A percentile compares a stretch with the other conserved stretches of the same genome.
These are phyloP conservation scores for Papilio polytes DNA, from an alignment of 1,140 invertebrate genomes.

Conservation along the genomic window DNA sequence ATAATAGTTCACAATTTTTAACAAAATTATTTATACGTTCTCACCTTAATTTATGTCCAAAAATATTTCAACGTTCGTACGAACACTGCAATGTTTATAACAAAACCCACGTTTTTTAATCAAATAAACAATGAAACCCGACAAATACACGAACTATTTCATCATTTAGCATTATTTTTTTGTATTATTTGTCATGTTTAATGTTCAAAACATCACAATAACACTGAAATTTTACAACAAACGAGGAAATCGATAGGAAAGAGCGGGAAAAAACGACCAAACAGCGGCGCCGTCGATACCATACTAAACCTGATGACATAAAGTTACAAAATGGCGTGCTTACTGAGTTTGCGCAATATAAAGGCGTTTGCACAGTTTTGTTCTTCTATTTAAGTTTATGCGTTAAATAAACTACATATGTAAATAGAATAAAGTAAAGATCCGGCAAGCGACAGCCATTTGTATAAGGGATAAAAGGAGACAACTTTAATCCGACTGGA, in stretches of 20 bases:
- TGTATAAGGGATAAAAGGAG: neutral
- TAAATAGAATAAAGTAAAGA: neutral
- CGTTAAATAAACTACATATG: neutral
- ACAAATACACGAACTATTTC: conserved; percentile 44
- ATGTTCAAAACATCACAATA: conserved; percentile 66
- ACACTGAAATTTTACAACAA: conserved; percentile 47
- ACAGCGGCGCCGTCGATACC: conserved; percentile 47
- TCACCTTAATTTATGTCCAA: conserved; percentile 40
- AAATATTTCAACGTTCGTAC: conserved; percentile 28
- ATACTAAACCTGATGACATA: conserved; percentile 56
- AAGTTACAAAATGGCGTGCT: conserved; percentile 61
- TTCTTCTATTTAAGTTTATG: conserved; percentile 24
- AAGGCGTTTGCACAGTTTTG: conserved; percentile 43
- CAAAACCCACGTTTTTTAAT: conserved; percentile 4
- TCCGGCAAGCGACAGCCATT: neutral
- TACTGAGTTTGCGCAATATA: conserved; percentile 67
- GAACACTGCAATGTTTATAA: conserved; percentile 31
- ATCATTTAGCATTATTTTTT: conserved; percentile 7
- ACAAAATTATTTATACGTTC: neutral
- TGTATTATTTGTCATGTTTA: conserved; percentile 56
- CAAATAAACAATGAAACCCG: conserved; percentile 44
- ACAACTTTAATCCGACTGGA: neutral
- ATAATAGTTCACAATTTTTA: neutral
- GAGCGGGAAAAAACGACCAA: conserved; percentile 48
- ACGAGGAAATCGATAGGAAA: conserved; percentile 54